phyloP scores from a whole-genome alignment of 2,888 invertebrate genomes.

The Andricus curvator region DNA sequence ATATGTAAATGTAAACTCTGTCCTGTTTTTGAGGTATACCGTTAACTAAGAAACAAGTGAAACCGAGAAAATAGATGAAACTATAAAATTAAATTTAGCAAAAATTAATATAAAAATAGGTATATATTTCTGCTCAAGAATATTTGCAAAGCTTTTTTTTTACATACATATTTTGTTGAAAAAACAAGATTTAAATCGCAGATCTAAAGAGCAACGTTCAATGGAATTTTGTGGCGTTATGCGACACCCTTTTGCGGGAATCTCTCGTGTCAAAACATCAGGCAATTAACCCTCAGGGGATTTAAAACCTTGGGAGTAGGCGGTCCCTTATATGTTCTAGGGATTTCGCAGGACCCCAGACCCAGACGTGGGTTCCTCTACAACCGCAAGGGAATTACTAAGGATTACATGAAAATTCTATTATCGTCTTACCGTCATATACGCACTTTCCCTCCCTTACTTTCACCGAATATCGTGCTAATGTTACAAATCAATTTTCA shows the following conservation, averaged over 20 bases:
- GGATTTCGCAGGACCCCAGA: conserved; percentile 51
- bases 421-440: conserved; percentile 68
- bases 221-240: conserved; percentile 7
- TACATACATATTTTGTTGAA: background rate
- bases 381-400: conserved; percentile 76
- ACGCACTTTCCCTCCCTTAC: background rate
- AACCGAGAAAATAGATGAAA: no score
- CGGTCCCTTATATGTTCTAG: conserved; percentile 58
- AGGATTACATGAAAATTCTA: conserved; percentile 76
- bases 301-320: conserved; percentile 67
- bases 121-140: background rate
- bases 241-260: conserved; percentile 49
- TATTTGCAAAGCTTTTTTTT: background rate
- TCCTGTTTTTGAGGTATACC: no score
- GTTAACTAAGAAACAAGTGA: no score
- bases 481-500: conserved; percentile 64
- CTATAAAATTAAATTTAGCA: background rate
- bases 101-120: background rate
- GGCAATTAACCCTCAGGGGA: conserved; percentile 77
- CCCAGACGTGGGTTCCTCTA: conserved; percentile 62
- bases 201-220: background rate
- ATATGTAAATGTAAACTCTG: no score
- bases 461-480: conserved; percentile 52
- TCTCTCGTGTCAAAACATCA: conserved; percentile 73
- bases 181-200: background rate